Evolutionary conservation across 1,140 invertebrate species (phyloP).

Genomic region (Neodiprion pinetum): DNA sequence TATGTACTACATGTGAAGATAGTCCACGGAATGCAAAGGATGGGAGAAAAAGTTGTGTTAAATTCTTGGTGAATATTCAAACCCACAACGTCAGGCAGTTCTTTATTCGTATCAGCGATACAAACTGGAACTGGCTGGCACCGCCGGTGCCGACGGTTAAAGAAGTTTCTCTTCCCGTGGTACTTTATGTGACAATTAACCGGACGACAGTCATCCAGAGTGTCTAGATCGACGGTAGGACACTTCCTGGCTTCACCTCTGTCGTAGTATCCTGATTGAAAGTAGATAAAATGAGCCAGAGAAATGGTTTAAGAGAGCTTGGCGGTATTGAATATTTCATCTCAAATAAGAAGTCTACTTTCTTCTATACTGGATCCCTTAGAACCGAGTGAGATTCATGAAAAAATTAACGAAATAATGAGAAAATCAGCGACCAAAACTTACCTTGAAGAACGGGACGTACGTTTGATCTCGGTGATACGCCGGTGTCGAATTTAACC

Average conservation of each 20-base stretch:
- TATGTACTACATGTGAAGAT: not conserved
- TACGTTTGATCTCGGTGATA: constrained; percentile 20
- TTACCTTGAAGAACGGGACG: constrained; percentile 25
- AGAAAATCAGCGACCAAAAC: not conserved
- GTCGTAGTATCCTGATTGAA: constrained; percentile 28
- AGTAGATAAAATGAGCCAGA: not conserved
- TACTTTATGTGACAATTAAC: constrained; percentile 65
- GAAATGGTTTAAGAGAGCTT: not conserved
- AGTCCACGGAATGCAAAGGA: too few relatives aligned
- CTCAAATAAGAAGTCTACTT: not conserved
- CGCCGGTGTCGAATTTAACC: constrained; percentile 28
- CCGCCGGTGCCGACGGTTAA: constrained; percentile 46
- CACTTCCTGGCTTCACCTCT: constrained; percentile 47
- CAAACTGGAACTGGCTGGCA: constrained; percentile 59
- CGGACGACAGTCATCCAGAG: constrained; percentile 61
- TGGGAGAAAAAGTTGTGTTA: too few relatives aligned
- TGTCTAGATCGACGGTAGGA: constrained; percentile 56
- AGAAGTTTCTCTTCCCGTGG: constrained; percentile 57
- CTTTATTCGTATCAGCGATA: constrained; percentile 41
- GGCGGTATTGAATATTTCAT: not conserved
- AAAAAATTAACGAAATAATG: not conserved
- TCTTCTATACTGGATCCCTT: not conserved
- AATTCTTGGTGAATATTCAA: too few relatives aligned
- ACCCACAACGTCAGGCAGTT: constrained; percentile 48
- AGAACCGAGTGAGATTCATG: not conserved